phyloP scores from a whole-genome alignment of 2,888 invertebrate species.

The Mermis nigrescens region DNA sequence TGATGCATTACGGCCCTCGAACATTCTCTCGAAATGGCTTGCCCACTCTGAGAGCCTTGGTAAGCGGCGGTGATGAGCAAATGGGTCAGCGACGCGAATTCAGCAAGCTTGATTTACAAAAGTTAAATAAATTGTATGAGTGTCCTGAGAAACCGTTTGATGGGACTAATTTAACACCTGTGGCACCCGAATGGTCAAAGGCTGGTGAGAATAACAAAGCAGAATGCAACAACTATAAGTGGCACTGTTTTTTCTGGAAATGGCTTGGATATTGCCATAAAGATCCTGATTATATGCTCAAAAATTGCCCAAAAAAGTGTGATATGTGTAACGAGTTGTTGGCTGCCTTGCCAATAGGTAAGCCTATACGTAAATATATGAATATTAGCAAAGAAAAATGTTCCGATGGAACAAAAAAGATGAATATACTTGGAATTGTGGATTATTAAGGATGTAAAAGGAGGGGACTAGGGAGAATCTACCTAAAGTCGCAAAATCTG shows the following conservation, averaged over 20 bases:
- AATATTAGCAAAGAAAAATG: too few relatives aligned
- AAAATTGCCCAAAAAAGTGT: constrained; percentile 5
- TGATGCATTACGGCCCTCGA: constrained; percentile 32
- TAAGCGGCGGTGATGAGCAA: constrained; percentile 23
- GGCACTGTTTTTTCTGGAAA: constrained; percentile 1
- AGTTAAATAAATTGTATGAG: constrained; percentile 34
- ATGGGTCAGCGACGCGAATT: constrained; percentile 36
- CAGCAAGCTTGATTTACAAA: constrained; percentile 32
- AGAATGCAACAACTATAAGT: neutral
- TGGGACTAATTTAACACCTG: neutral
- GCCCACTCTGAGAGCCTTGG: neutral
- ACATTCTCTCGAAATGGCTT: constrained; percentile 24
- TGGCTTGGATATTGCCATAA: neutral
- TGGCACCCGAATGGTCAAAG: too few relatives aligned
- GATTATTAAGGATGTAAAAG: too few relatives aligned
- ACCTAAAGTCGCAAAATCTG: too few relatives aligned
- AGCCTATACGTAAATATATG: too few relatives aligned
- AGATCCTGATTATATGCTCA: neutral
- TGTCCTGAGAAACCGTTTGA: constrained; percentile 20
- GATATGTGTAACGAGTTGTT: neutral
- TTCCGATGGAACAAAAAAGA: too few relatives aligned
- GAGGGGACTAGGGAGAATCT: too few relatives aligned
- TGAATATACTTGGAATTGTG: too few relatives aligned
- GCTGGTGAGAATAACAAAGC: too few relatives aligned
- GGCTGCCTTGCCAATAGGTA: too few relatives aligned